Evolutionary conservation across 2,797 vertebrate genomes (phyloP).

Genomic region (Amblyopsis hoosieri): DNA sequence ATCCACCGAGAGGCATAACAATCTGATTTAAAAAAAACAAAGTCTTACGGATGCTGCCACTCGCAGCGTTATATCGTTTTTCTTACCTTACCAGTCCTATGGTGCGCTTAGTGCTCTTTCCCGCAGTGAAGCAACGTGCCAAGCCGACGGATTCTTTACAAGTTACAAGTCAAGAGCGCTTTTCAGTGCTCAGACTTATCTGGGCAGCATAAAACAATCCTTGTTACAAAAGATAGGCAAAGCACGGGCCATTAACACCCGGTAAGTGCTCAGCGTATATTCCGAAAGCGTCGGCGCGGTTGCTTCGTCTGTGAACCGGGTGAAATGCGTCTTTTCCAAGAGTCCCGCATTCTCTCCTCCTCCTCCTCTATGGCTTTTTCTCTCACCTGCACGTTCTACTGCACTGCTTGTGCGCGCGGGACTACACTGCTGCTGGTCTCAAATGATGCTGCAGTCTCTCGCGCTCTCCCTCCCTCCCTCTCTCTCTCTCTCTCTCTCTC

Average conservation of each 20-base stretch:
- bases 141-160: constrained; percentile 72
- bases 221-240: constrained; percentile 21
- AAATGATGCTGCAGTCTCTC: constrained; percentile 91
- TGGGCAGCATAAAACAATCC: constrained; percentile 3
- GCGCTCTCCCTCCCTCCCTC: not conserved
- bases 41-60: constrained; percentile 40
- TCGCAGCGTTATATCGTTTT: constrained; percentile 21
- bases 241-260: constrained; percentile 37
- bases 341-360: constrained; percentile 85
- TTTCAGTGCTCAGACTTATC: constrained; percentile 38
- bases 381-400: constrained; percentile 88
- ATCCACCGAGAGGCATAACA: constrained; percentile 34
- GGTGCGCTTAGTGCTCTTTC: constrained; percentile 42
- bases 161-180: constrained; percentile 64
- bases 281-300: constrained; percentile 43
- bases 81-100: constrained; percentile 64
- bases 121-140: constrained; percentile 80
- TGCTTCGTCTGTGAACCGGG: constrained; percentile 64
- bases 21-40: constrained; percentile 31
- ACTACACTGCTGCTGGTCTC: constrained; percentile 79
- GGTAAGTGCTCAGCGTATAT: constrained; percentile 50
- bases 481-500: not conserved
- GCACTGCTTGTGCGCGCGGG: constrained; percentile 85
- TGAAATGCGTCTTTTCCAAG: constrained; percentile 77
- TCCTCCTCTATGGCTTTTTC: constrained; percentile 48